phyloP scores from a whole-genome alignment of 1,140 invertebrate species.

The Zaprionus ghesquierei region DNA sequence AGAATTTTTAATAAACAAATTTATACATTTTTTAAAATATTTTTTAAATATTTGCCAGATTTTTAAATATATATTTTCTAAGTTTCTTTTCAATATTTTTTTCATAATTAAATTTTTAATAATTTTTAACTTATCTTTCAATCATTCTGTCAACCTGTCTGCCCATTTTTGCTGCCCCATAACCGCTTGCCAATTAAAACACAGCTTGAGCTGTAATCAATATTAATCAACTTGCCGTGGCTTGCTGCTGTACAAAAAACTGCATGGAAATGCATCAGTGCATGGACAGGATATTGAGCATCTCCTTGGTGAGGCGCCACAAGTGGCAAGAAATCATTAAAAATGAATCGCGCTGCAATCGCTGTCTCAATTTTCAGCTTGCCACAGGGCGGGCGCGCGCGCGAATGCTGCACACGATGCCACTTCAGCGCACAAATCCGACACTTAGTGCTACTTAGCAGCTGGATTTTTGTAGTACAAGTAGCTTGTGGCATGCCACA shows the following conservation, averaged over 20 bases:
- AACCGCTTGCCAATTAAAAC: slow-evolving; percentile 24
- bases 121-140: too few species aligned
- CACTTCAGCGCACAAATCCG: slow-evolving; percentile 51
- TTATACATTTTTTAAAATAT: too few species aligned
- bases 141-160: too few species aligned
- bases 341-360: slow-evolving; percentile 45
- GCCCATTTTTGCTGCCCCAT: background rate
- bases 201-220: slow-evolving; percentile 19
- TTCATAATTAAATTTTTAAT: too few species aligned
- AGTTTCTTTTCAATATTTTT: too few species aligned
- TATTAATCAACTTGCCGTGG: slow-evolving; percentile 11
- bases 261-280: slow-evolving; percentile 21
- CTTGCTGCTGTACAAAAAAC: background rate
- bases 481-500: slow-evolving; percentile 15
- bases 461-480: slow-evolving; percentile 28
- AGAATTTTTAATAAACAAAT: too few species aligned
- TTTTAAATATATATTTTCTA: too few species aligned
- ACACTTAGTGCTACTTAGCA: slow-evolving; percentile 58
- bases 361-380: slow-evolving; percentile 18
- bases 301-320: slow-evolving; percentile 13
- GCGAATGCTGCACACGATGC: slow-evolving; percentile 6
- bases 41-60: too few species aligned
- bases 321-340: slow-evolving; percentile 51
- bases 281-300: slow-evolving; percentile 19
- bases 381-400: too few species aligned